Conservation (phyloP, 2,797 vertebrate species). For the Bradypus variegatus region DNA sequence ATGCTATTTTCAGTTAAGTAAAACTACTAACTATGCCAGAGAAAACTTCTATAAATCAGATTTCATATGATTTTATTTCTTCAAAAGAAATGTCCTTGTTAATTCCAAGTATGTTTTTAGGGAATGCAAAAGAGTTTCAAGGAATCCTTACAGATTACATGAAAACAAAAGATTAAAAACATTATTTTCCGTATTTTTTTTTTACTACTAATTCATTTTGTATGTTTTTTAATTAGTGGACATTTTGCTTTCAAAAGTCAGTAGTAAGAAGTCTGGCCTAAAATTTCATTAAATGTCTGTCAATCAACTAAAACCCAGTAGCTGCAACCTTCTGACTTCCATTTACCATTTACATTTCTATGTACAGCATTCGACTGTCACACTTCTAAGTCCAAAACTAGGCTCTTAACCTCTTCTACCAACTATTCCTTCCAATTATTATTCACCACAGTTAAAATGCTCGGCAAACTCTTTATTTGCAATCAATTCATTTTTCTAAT, state of each 20-base stretch:
- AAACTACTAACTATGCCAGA: slow-evolving; percentile 37
- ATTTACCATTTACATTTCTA: background rate
- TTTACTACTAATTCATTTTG: too few species aligned
- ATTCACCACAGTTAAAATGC: background rate
- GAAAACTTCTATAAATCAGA: slow-evolving; percentile 5
- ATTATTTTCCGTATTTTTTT: background rate
- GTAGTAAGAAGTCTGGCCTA: background rate
- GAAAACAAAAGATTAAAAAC: background rate
- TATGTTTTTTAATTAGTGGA: background rate
- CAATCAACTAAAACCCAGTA: slow-evolving; percentile 19
- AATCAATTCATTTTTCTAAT: slow-evolving; percentile 17
- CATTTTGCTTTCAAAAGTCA: slow-evolving; percentile 11
- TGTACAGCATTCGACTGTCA: background rate
- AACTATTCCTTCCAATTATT: background rate
- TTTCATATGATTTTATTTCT: slow-evolving; percentile 15
- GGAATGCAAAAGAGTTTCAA: background rate
- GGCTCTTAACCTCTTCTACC: background rate
- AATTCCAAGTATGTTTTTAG: background rate
- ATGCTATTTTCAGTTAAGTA: slow-evolving; percentile 3
- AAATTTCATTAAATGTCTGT: background rate
- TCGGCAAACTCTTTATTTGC: slow-evolving; percentile 6
- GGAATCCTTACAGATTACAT: background rate
- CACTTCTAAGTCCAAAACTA: background rate
- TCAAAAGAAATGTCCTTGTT: slow-evolving; percentile 18
- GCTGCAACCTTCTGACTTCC: background rate